These are phyloP conservation scores for Mimas tiliae DNA, from an alignment of 2,888 invertebrate genomes.

Conservation along the genomic window DNA sequence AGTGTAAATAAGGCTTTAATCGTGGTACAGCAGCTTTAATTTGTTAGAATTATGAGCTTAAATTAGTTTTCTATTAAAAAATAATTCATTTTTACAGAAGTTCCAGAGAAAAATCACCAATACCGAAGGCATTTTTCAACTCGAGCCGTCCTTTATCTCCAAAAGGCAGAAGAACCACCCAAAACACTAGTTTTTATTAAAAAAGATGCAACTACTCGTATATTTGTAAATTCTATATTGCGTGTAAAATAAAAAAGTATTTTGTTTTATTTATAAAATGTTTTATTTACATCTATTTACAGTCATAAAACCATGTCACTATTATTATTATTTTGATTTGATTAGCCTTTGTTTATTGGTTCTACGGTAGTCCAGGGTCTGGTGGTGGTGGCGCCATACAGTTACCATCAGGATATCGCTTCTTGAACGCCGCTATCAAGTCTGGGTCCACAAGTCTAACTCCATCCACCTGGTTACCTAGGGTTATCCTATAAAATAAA, in stretches of 20 bases:
- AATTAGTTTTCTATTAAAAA: background rate
- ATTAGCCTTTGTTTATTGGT: background rate
- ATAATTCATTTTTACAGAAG: slow-evolving; percentile 25
- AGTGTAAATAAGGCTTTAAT: too few relatives aligned
- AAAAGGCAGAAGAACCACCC: slow-evolving; percentile 50
- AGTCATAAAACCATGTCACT: background rate
- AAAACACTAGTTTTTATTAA: slow-evolving; percentile 45
- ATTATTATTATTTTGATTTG: too few relatives aligned
- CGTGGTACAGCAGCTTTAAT: too few relatives aligned
- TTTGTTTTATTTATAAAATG: slow-evolving; percentile 34
- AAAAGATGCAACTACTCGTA: background rate
- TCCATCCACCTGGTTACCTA: slow-evolving; percentile 98
- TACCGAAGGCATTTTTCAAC: slow-evolving; percentile 40
- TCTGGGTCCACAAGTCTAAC: slow-evolving; percentile 96
- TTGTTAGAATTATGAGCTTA: background rate
- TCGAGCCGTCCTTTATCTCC: slow-evolving; percentile 57
- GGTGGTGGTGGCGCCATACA: slow-evolving; percentile 90
- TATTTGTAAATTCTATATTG: background rate
- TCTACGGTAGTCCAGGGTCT: slow-evolving; percentile 58
- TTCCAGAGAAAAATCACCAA: slow-evolving; percentile 39
- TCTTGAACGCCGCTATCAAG: slow-evolving; percentile 94
- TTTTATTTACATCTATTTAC: slow-evolving; percentile 29
- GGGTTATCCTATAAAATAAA: slow-evolving; percentile 88
- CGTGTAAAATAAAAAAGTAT: background rate
- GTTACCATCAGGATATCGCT: slow-evolving; percentile 96